Evolutionary conservation across 2,888 invertebrate species (phyloP).

Genomic region (Gandaritis pyraliata): DNA sequence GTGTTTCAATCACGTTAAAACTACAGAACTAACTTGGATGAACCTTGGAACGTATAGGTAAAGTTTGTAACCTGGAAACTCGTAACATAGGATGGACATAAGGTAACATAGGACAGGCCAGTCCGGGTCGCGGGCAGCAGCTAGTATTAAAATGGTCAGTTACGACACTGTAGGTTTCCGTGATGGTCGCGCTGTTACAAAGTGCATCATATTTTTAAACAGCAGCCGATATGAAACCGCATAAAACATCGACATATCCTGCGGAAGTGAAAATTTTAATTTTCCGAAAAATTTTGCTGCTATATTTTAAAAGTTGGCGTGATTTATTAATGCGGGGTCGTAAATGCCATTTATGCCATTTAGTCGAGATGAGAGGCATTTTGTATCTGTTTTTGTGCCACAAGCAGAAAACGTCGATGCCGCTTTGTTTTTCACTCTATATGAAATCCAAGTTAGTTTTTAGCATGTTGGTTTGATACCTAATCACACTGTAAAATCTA

Average conservation of each 20-base stretch:
- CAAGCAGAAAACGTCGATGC: slow-evolving; percentile 23
- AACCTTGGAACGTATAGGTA: too few relatives aligned
- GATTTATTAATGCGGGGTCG: slow-evolving; percentile 73
- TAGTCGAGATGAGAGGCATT: slow-evolving; percentile 63
- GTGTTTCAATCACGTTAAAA: too few relatives aligned
- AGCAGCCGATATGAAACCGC: slow-evolving; percentile 64
- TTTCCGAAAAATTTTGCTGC: slow-evolving; percentile 64
- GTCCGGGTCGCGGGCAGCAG: too few relatives aligned
- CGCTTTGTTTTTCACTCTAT: slow-evolving; percentile 13
- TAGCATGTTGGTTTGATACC: neutral
- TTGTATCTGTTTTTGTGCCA: slow-evolving; percentile 51
- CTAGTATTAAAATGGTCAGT: slow-evolving; percentile 39
- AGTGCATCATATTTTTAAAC: slow-evolving; percentile 63
- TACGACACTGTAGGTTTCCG: slow-evolving; percentile 45
- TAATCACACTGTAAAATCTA: too few relatives aligned
- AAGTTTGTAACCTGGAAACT: too few relatives aligned
- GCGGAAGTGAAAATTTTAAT: slow-evolving; percentile 71
- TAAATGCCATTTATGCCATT: slow-evolving; percentile 69
- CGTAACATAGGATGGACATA: too few relatives aligned
- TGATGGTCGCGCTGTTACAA: slow-evolving; percentile 52
- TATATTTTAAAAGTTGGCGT: slow-evolving; percentile 72
- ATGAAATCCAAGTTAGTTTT: too few relatives aligned
- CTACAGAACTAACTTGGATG: too few relatives aligned
- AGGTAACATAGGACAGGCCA: too few relatives aligned
- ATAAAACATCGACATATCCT: slow-evolving; percentile 71